These are phyloP conservation scores for Knipowitschia caucasica DNA, from an alignment of 2,797 vertebrate species.

Conservation along the genomic window DNA sequence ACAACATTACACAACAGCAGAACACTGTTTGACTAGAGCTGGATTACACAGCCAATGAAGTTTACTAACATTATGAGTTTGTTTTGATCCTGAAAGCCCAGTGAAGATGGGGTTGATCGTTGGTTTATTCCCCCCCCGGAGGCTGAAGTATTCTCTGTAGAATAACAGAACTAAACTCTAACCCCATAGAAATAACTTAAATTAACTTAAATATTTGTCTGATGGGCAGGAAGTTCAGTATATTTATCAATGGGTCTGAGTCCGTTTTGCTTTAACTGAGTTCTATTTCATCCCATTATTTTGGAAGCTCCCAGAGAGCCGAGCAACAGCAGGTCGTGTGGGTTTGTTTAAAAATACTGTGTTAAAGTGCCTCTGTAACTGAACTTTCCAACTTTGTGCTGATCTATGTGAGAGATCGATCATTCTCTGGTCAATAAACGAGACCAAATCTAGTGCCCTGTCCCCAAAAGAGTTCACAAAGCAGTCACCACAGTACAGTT, in stretches of 20 bases:
- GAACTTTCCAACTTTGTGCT: slow-evolving; percentile 18
- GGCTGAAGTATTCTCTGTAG: too few relatives aligned
- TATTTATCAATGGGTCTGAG: neutral
- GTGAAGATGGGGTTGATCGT: too few relatives aligned
- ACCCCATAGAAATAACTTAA: too few relatives aligned
- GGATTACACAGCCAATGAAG: too few relatives aligned
- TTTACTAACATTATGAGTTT: too few relatives aligned
- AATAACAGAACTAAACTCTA: too few relatives aligned
- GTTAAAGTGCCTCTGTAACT: slow-evolving; percentile 22
- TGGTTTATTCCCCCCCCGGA: too few relatives aligned
- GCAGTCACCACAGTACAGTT: neutral
- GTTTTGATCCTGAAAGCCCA: too few relatives aligned
- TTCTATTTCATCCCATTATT: neutral
- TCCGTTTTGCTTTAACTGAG: neutral
- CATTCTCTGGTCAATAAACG: neutral
- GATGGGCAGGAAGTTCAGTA: too few relatives aligned
- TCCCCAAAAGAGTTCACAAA: neutral
- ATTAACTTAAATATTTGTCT: too few relatives aligned
- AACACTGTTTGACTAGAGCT: too few relatives aligned
- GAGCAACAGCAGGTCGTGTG: slow-evolving; percentile 18
- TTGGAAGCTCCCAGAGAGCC: neutral
- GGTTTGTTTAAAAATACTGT: slow-evolving; percentile 37
- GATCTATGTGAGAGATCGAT: slow-evolving; percentile 5
- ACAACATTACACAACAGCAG: neutral
- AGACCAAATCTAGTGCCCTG: slow-evolving; percentile 6